These are phyloP conservation scores for Zygothrica quintamaculata DNA, from an alignment of 2,888 invertebrate genomes.

Conservation along the genomic window DNA sequence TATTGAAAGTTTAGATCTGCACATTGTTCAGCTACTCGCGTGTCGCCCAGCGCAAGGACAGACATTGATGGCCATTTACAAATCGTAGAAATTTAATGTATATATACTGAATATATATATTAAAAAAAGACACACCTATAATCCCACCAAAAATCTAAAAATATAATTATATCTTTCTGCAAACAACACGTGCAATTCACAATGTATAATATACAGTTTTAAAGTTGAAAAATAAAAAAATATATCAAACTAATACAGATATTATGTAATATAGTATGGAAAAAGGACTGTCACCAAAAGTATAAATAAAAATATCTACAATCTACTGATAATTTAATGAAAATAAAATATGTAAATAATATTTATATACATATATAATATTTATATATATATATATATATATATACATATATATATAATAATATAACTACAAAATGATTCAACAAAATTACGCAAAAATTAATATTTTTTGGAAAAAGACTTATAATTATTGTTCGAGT, in stretches of 20 bases:
- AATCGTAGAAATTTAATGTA: constrained; percentile 15
- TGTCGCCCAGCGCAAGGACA: constrained; percentile 84
- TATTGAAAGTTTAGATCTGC: constrained; percentile 37
- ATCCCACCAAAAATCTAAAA: constrained; percentile 32
- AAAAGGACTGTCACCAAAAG: constrained; percentile 31
- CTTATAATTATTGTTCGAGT: constrained; percentile 35
- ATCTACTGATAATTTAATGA: constrained; percentile 12
- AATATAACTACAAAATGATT: constrained; percentile 8
- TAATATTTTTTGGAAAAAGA: constrained; percentile 62
- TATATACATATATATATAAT: constrained; percentile 23
- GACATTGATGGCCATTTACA: constrained; percentile 52
- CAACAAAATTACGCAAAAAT: constrained; percentile 42
- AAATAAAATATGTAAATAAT: constrained; percentile 37
- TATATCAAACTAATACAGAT: constrained; percentile 9
- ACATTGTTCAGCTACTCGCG: constrained; percentile 82
- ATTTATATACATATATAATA: constrained; percentile 56
- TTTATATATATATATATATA: constrained; percentile 39
- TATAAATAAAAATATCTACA: constrained; percentile 5
- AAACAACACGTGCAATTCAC: constrained; percentile 59
- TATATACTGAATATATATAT: constrained; percentile 20
- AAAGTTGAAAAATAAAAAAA: constrained; percentile 26
- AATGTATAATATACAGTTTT: constrained; percentile 27
- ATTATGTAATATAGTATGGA: background rate
- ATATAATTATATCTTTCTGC: constrained; percentile 28
- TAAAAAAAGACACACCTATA: constrained; percentile 60